These are phyloP conservation scores for Fragum sueziense DNA, from an alignment of 2,888 invertebrate genomes.

Conservation along the genomic window DNA sequence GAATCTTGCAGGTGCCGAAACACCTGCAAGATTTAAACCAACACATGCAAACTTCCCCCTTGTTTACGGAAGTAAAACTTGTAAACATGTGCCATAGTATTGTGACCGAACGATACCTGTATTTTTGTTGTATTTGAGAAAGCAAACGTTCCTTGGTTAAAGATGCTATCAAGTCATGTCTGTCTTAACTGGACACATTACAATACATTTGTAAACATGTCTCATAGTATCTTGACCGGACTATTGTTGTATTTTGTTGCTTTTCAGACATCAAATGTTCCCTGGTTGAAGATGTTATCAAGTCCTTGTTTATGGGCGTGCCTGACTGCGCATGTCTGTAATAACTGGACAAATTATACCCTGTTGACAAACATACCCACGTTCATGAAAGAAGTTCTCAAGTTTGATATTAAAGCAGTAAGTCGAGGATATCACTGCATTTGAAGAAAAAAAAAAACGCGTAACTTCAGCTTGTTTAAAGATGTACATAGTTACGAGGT, in stretches of 20 bases:
- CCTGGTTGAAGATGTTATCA: slow-evolving; percentile 82
- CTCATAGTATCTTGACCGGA: background rate
- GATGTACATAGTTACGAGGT: no score
- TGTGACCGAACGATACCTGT: no score
- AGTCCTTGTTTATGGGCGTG: slow-evolving; percentile 83
- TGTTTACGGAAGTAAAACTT: background rate
- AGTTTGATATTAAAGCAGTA: slow-evolving; percentile 76
- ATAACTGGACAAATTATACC: slow-evolving; percentile 82
- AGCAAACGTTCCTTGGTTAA: slow-evolving; percentile 81
- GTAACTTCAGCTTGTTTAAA: no score
- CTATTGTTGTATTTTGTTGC: background rate
- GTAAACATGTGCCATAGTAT: background rate
- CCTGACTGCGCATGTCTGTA: slow-evolving; percentile 83
- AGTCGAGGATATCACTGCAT: no score
- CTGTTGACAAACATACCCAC: slow-evolving; percentile 74
- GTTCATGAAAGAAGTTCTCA: slow-evolving; percentile 77
- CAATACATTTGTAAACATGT: slow-evolving; percentile 53
- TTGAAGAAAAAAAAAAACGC: no score
- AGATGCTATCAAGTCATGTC: slow-evolving; percentile 83
- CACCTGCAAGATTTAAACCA: no score
- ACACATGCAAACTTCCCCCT: no score
- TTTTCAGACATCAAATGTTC: slow-evolving; percentile 59
- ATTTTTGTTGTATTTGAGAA: slow-evolving; percentile 32
- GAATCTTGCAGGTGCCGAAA: no score
- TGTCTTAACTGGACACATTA: slow-evolving; percentile 83